Conservation (phyloP, 2,113 vertebrate species). For the Gymnorhina tibicen region DNA sequence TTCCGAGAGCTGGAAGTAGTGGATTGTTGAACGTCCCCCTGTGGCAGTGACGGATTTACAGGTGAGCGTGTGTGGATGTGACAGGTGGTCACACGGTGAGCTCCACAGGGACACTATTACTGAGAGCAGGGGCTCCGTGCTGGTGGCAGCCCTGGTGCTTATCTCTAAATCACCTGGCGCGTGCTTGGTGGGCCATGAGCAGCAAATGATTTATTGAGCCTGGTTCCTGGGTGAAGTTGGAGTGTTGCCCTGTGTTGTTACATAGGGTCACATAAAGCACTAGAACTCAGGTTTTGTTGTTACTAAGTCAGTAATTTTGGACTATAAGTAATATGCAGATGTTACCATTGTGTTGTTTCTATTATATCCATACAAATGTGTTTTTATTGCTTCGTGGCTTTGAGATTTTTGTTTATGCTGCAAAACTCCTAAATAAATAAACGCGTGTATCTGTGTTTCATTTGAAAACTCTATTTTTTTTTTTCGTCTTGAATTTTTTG, state of each 20-base stretch:
- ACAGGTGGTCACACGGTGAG: background rate
- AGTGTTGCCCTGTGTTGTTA: background rate
- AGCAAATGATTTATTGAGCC: background rate
- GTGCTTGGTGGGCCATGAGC: background rate
- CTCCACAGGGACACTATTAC: accelerated
- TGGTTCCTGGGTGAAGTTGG: background rate
- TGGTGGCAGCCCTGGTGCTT: background rate
- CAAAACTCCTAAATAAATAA: background rate
- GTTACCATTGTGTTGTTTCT: background rate
- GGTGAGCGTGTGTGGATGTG: background rate
- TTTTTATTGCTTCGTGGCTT: background rate
- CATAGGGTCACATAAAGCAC: background rate
- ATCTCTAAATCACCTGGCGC: background rate
- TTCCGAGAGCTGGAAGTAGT: background rate
- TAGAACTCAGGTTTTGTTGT: background rate
- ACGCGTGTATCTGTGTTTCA: background rate
- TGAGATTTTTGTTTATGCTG: background rate
- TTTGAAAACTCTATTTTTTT: background rate
- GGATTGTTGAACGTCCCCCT: background rate
- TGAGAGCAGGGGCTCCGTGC: background rate
- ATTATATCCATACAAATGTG: background rate
- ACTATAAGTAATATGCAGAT: background rate
- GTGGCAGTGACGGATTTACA: background rate
- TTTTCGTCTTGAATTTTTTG: background rate
- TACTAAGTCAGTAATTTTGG: background rate